These are phyloP conservation scores for Agapornis roseicollis DNA, from an alignment of 2,113 vertebrate genomes.

Conservation along the genomic window DNA sequence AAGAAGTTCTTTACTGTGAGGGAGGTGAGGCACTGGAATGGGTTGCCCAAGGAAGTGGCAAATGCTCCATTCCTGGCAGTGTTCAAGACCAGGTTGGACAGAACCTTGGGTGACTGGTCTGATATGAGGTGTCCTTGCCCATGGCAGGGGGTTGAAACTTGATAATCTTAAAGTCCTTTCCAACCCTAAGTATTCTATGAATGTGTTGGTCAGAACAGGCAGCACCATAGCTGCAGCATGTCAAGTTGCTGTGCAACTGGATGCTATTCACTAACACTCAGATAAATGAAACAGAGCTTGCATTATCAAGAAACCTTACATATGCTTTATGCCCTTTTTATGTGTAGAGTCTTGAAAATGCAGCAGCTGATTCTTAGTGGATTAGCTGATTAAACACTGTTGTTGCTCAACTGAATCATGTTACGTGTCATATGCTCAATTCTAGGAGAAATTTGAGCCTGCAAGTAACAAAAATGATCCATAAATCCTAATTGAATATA, in stretches of 20 bases:
- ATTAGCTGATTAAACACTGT: background rate
- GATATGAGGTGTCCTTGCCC: background rate
- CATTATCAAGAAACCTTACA: accelerated
- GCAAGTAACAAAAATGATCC: background rate
- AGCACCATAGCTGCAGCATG: background rate
- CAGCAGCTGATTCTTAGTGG: background rate
- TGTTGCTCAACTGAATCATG: background rate
- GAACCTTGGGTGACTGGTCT: background rate
- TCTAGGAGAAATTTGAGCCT: background rate
- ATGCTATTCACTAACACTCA: accelerated
- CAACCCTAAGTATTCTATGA: background rate
- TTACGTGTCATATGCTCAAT: accelerated
- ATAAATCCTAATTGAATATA: background rate
- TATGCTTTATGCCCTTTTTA: background rate
- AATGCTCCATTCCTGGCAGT: background rate
- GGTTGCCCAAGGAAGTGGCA: background rate
- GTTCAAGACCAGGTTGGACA: background rate
- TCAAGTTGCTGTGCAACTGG: background rate
- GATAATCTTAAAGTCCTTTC: background rate
- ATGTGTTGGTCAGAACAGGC: background rate
- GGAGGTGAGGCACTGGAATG: background rate
- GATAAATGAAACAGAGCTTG: background rate
- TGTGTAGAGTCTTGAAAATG: background rate
- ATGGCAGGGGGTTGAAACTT: background rate
- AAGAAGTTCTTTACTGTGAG: background rate